Percentiles rank a stretch among this genome's conserved stretches.
phyloP scores from a whole-genome alignment of 1,140 invertebrate genomes.

The Ceratina calcarata region DNA sequence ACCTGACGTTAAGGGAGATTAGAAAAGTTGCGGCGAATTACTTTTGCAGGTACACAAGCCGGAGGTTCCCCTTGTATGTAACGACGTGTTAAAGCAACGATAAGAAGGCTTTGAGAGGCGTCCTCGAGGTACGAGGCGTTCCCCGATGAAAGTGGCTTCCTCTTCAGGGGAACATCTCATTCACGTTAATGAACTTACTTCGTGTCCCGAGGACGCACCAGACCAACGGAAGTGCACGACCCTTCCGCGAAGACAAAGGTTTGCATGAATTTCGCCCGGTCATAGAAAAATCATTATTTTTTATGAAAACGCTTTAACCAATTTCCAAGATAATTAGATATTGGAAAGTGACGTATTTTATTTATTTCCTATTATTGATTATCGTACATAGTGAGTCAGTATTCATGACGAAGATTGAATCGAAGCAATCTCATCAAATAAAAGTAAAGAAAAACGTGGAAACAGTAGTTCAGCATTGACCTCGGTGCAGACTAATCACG shows the following conservation, averaged over 20 bases:
- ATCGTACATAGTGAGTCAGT: background rate
- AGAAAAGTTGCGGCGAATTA: constrained; percentile 52
- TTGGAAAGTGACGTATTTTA: too few species aligned
- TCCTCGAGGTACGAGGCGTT: constrained; percentile 35
- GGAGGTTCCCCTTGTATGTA: constrained; percentile 38
- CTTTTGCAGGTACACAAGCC: constrained; percentile 29
- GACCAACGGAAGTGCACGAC: background rate
- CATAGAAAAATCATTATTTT: background rate
- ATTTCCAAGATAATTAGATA: too few species aligned
- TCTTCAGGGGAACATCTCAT: constrained; percentile 61
- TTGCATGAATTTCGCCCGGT: background rate
- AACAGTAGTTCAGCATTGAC: too few species aligned
- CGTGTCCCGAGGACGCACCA: background rate
- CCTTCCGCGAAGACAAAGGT: constrained; percentile 16
- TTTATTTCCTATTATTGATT: background rate
- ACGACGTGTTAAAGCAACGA: constrained; percentile 65
- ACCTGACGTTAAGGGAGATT: constrained; percentile 16
- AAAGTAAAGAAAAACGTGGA: too few species aligned
- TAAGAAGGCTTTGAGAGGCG: constrained; percentile 58
- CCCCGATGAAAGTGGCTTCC: constrained; percentile 52
- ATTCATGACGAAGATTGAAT: background rate
- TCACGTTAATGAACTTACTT: constrained; percentile 65
- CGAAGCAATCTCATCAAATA: background rate
- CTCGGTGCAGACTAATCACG: too few species aligned
- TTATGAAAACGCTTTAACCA: background rate